Evolutionary conservation across 2,113 vertebrate species (phyloP).

Genomic region (Pleuronectes platessa): DNA sequence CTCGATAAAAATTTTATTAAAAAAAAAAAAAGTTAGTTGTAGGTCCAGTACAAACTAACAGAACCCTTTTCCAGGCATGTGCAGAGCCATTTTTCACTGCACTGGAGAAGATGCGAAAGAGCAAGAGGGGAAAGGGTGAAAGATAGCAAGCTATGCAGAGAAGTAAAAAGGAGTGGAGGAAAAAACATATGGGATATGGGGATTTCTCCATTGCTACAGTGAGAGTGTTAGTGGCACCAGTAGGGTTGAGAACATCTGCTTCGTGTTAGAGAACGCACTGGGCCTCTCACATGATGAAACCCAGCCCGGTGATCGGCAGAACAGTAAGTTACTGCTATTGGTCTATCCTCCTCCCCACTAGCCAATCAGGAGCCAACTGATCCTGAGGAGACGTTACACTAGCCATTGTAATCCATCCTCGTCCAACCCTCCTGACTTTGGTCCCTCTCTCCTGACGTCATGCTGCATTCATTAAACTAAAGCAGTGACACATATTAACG

Average conservation of each 20-base stretch:
- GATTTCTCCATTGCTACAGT: slow-evolving; percentile 50
- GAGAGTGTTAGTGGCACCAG: slow-evolving; percentile 58
- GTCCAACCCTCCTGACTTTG: slow-evolving; percentile 23
- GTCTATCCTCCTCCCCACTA: slow-evolving; percentile 48
- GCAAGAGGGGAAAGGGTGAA: background rate
- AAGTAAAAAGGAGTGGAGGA: slow-evolving; percentile 13
- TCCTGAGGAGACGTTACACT: slow-evolving; percentile 53
- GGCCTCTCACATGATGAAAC: slow-evolving; percentile 79
- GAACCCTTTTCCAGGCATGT: background rate
- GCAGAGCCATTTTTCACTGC: background rate
- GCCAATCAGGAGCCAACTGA: slow-evolving; percentile 59
- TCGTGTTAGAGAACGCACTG: slow-evolving; percentile 69
- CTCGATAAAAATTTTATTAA: no score
- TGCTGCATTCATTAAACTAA: slow-evolving; percentile 24
- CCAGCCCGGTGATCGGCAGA: slow-evolving; percentile 68
- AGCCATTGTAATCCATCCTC: slow-evolving; percentile 27
- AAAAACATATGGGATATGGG: slow-evolving; percentile 13
- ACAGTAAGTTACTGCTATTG: slow-evolving; percentile 65
- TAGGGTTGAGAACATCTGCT: slow-evolving; percentile 78
- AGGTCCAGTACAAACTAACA: background rate
- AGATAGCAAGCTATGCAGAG: slow-evolving; percentile 12
- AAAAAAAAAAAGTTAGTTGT: no score
- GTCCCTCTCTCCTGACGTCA: slow-evolving; percentile 5
- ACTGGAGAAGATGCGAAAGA: background rate
- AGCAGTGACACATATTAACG: background rate